These are phyloP conservation scores for Prinia subflava DNA, from an alignment of 2,113 vertebrate genomes.

Conservation along the genomic window DNA sequence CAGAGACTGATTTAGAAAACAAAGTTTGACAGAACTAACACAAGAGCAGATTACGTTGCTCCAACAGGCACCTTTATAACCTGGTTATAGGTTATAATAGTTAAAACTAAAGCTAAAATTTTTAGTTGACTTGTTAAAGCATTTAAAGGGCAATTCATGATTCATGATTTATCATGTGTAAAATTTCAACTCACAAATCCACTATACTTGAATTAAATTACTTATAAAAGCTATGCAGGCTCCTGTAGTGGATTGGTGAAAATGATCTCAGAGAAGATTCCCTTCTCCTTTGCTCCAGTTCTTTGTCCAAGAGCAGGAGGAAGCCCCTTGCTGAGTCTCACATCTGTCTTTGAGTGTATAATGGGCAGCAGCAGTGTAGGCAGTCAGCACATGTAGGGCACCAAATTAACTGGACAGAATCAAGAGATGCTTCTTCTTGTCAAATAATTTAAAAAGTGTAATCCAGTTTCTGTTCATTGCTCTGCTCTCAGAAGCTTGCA, in stretches of 20 bases:
- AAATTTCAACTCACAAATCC: neutral
- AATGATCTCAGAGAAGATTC: neutral
- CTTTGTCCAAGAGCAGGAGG: neutral
- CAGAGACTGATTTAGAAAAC: neutral
- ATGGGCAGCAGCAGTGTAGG: neutral
- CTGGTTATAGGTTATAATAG: too few species aligned
- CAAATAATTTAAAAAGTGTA: neutral
- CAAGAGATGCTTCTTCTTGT: neutral
- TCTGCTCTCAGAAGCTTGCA: neutral
- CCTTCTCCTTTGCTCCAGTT: neutral
- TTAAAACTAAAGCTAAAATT: neutral
- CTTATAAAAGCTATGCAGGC: neutral
- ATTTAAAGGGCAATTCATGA: neutral
- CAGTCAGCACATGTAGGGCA: neutral
- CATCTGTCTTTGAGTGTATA: neutral
- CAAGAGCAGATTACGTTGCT: rapidly evolving
- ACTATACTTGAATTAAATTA: neutral
- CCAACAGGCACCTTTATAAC: neutral
- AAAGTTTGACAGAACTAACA: neutral
- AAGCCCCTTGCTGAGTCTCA: neutral
- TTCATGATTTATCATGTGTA: neutral
- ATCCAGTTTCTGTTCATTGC: neutral
- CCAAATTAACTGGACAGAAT: neutral
- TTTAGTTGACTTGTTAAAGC: neutral
- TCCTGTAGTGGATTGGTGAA: neutral